Percentiles rank a stretch among this genome's conserved stretches.
Evolutionary conservation across 1,140 invertebrate genomes (phyloP).

Genomic region (Brachionus paranguensis): DNA sequence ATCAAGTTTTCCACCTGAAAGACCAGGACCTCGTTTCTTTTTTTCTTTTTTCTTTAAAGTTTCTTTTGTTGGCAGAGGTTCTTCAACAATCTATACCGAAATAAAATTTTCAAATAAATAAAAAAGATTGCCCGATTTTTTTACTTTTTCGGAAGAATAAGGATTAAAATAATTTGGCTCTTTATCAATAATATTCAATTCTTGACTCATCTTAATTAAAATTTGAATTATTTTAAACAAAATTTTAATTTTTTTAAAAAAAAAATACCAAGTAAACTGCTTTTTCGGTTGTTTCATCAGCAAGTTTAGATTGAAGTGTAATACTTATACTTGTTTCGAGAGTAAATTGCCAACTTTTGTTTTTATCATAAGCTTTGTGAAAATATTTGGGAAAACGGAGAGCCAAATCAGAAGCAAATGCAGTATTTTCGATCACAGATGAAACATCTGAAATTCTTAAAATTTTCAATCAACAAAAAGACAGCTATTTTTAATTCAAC

Average conservation of each 20-base stretch:
- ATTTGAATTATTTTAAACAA: not conserved
- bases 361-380: constrained; percentile 27
- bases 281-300: not conserved
- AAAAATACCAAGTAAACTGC: constrained; percentile 1
- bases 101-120: not conserved
- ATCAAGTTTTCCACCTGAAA: not conserved
- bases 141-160: not conserved
- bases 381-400: constrained; percentile 18
- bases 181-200: not conserved
- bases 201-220: not conserved
- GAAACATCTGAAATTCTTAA: not conserved
- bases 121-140: not conserved
- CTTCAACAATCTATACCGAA: not conserved
- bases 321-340: not conserved
- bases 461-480: not conserved
- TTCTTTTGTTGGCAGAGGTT: not conserved
- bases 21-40: constrained; percentile 7
- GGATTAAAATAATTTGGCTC: not conserved
- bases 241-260: not conserved
- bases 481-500: not conserved
- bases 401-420: constrained; percentile 6
- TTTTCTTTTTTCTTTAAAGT: constrained; percentile 24
- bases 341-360: not conserved
- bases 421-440: not conserved
- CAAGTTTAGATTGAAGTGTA: not conserved